Evolutionary conservation across 2,113 vertebrate species (phyloP).

Genomic region (Siphamia tubifer): DNA sequence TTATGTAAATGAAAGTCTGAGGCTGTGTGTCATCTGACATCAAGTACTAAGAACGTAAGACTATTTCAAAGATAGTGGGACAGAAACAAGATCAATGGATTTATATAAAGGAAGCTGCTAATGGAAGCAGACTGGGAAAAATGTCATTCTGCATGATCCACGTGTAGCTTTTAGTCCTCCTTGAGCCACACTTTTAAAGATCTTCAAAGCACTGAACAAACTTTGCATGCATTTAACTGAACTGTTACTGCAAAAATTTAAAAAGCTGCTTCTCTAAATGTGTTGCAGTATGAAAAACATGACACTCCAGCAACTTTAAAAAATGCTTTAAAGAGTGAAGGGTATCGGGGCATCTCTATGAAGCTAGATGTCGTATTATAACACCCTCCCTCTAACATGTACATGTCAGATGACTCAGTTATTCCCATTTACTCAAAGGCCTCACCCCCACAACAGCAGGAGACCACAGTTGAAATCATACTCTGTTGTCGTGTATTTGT

Average conservation of each 20-base stretch:
- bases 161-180: neutral
- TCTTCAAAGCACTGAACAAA: neutral
- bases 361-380: constrained; percentile 20
- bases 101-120: neutral
- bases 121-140: neutral
- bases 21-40: neutral
- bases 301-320: neutral
- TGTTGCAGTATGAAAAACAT: too few relatives aligned
- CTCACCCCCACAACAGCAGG: constrained; percentile 31
- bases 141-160: neutral
- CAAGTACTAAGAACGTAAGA: neutral
- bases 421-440: constrained; percentile 31
- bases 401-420: constrained; percentile 37
- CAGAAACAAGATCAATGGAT: neutral
- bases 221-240: neutral
- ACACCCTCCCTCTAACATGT: constrained; percentile 18
- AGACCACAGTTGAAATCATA: constrained; percentile 5
- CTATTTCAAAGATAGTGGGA: neutral
- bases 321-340: neutral
- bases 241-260: neutral
- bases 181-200: neutral
- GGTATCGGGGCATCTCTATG: neutral
- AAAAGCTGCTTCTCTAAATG: neutral
- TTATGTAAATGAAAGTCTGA: neutral
- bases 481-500: neutral